phyloP scores from a whole-genome alignment of 1,140 invertebrate genomes.

The Papilio aristodemus region DNA sequence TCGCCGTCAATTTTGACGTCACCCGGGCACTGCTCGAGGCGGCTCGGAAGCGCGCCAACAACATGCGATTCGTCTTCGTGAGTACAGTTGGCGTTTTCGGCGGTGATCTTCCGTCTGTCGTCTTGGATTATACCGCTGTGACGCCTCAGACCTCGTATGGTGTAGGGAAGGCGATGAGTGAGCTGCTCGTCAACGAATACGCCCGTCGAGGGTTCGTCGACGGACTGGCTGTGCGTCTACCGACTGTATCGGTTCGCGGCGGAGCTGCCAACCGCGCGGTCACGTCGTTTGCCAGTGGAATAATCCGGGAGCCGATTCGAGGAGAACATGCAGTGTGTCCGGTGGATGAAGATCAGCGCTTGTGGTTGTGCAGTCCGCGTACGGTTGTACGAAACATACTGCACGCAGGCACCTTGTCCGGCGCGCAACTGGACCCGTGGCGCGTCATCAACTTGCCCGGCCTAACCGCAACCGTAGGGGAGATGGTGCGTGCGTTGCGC shows the following conservation, averaged over 20 bases:
- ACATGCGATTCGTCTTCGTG: slow-evolving; percentile 56
- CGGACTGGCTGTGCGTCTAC: slow-evolving; percentile 55
- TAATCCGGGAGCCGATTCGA: slow-evolving; percentile 64
- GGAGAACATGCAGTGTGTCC: slow-evolving; percentile 51
- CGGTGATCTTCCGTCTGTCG: slow-evolving; percentile 51
- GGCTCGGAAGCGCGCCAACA: slow-evolving; percentile 43
- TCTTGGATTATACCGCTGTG: slow-evolving; percentile 51
- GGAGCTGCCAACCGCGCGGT: slow-evolving; percentile 61
- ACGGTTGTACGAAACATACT: slow-evolving; percentile 53
- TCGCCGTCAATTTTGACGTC: slow-evolving; percentile 65
- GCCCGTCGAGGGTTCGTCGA: slow-evolving; percentile 58
- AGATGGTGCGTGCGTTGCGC: slow-evolving; percentile 52
- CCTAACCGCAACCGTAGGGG: slow-evolving; percentile 48
- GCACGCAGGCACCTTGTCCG: slow-evolving; percentile 47
- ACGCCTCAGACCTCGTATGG: slow-evolving; percentile 69
- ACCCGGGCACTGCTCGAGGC: slow-evolving; percentile 58
- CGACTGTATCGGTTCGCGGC: slow-evolving; percentile 61
- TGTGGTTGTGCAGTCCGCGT: slow-evolving; percentile 61
- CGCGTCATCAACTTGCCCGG: slow-evolving; percentile 61
- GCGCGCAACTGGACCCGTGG: slow-evolving; percentile 42
- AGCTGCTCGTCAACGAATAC: slow-evolving; percentile 66
- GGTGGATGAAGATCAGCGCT: slow-evolving; percentile 44
- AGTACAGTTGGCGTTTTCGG: slow-evolving; percentile 65
- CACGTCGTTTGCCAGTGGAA: slow-evolving; percentile 66
- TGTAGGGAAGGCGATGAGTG: slow-evolving; percentile 62